Base-by-base conservation (phyloP, 2,888 invertebrate genomes). In the Silvanus unidentatus region DNA sequence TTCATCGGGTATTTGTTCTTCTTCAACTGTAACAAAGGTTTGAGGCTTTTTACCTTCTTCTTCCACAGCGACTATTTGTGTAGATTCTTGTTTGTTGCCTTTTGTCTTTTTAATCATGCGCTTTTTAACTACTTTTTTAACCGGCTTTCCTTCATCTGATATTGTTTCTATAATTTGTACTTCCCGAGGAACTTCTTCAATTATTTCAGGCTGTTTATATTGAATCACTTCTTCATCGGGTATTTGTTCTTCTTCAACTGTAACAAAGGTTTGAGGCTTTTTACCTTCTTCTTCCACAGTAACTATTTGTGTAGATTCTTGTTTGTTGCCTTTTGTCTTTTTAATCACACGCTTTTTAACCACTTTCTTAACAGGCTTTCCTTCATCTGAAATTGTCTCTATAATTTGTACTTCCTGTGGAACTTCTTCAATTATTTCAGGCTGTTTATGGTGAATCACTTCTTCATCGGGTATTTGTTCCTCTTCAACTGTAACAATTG, bases 251-350 rank as follows among this genome's bases (percentile, higher is more conserved):
- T 51, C 50, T 39, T 45, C 22, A n/a, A 59, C 54, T 11, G 49
- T 55, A 5, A 70, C 63, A 2, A 66, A 65, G 1, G 63, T 68
- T 40, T 65, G 58, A 4, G 71, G 68, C 43, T 55, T 48, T 38
- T 64, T 59, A 36, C 73, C 70, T 46, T 72, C 71, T 52, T 72
- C 72, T 53, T 74, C 71, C 30, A 69, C 63, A 0, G 65, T 70
- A 4, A 65, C 63, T 58, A 74, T 73, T 72, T 77, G 69, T 28
- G 69, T 66, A 0, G 60, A 54, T 55, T 68, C 61, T 32, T 70
- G 47, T 37, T 63, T 64, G 6, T 57, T 59, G 2, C 63, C 69
- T 15, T 63, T 62, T 11, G 67, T 70, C 29, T 71, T 73, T 42
- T 72, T 73, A 1, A 73, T 66, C 42, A 72, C 70, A 1, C 71